These are phyloP conservation scores for Channa maculata DNA, from an alignment of 2,113 vertebrate species.

Conservation along the genomic window DNA sequence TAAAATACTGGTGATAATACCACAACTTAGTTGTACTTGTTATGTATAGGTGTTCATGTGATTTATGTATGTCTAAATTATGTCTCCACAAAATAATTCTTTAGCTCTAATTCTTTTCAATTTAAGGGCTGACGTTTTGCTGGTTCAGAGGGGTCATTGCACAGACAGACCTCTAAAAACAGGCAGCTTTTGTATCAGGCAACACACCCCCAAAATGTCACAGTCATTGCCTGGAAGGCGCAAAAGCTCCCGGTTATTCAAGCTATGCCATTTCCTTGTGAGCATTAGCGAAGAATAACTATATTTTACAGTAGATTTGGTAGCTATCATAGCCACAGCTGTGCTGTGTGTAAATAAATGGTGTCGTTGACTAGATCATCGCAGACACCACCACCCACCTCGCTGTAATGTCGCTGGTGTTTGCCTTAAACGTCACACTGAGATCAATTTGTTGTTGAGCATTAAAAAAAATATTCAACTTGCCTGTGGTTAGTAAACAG, in stretches of 20 bases:
- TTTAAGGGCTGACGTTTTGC: constrained; percentile 16
- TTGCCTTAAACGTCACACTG: constrained; percentile 30
- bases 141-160: constrained; percentile 50
- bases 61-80: not conserved
- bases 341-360: constrained; percentile 39
- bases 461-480: constrained; percentile 53
- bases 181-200: constrained; percentile 80
- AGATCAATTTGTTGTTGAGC: constrained; percentile 39
- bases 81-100: not conserved
- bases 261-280: constrained; percentile 49
- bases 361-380: not conserved
- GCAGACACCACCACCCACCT: constrained; percentile 65
- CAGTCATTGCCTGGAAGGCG: constrained; percentile 52
- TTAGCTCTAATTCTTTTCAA: constrained; percentile 6
- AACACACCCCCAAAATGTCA: constrained; percentile 82
- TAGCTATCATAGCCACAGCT: not conserved
- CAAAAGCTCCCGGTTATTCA: constrained; percentile 42
- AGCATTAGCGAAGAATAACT: constrained; percentile 4
- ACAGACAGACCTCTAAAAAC: constrained; percentile 75
- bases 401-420: constrained; percentile 38
- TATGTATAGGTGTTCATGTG: not conserved
- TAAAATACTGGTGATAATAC: not conserved
- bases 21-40: not conserved
- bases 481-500: constrained; percentile 40
- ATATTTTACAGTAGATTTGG: not conserved